These are phyloP conservation scores for Agonopterix alstromeriana DNA, from an alignment of 2,888 invertebrate species.

Conservation along the genomic window DNA sequence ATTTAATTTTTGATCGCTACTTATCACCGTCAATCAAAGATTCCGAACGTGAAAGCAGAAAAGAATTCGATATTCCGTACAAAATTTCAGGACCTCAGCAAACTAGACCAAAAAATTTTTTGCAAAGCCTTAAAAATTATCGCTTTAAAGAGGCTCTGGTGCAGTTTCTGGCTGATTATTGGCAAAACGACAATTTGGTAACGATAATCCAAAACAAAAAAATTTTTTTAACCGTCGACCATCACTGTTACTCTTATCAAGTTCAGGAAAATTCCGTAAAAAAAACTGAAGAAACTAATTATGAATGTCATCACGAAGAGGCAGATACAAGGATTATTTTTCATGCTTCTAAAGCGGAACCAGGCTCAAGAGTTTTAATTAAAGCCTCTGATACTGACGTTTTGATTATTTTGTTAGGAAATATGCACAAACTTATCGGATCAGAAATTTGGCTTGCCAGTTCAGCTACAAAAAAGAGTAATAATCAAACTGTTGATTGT, in stretches of 20 bases:
- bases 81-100: conserved; percentile 27
- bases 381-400: background rate
- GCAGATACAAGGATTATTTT: conserved; percentile 21
- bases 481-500: background rate
- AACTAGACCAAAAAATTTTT: conserved; percentile 8
- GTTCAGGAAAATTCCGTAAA: conserved; percentile 8
- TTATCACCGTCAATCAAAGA: conserved; percentile 31
- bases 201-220: conserved; percentile 10
- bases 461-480: background rate
- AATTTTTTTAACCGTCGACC: conserved; percentile 5
- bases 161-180: conserved; percentile 13
- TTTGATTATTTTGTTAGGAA: background rate
- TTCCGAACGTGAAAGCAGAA: conserved; percentile 17
- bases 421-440: background rate
- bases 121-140: conserved; percentile 15
- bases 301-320: conserved; percentile 15
- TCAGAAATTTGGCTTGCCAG: background rate
- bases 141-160: conserved; percentile 17
- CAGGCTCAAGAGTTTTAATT: conserved; percentile 16
- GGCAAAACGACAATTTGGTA: conserved; percentile 7
- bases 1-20: conserved; percentile 25
- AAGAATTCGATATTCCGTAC: conserved; percentile 20
- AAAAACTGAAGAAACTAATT: conserved; percentile 13
- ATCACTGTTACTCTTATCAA: conserved; percentile 11
- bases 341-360: conserved; percentile 15